Evolutionary conservation across 2,888 invertebrate genomes (phyloP), one percentile per base, ranked within the genome.

Genomic region (Terebella lapidaria): DNA sequence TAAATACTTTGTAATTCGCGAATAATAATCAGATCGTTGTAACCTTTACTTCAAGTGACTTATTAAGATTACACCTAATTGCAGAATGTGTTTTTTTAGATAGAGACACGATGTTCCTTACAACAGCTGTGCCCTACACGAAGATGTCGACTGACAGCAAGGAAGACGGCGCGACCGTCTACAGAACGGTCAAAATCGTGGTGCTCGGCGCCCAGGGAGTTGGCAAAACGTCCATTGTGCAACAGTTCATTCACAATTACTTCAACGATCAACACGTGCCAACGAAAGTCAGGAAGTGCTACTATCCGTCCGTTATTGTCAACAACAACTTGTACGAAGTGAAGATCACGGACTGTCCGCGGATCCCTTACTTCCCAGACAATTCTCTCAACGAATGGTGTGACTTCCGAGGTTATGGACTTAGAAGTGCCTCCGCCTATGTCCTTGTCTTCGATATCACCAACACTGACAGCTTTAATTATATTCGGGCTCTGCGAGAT

Each of bases 351-450:
- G 92, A 92, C 78, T 85, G 92, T 27, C 92, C 92, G 0, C 89
- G 89, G 56, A 89, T 92, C 65, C 88, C 89, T 0, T 90, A 90
- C 77, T 94, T 94, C 80, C 94, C 94, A 18, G 89, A 89, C 69
- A 92, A 92, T 81, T 91, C 93, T 22, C 88, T 91, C 81, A 90
- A 92, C 82, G 94, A 94, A 84, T 94, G 94, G 94, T 88, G 89
- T 2, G 89, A 91, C 75, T 83, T 79, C 60, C 73, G 80, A 1
- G 75, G 78, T 3, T 76, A 76, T 70, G 74, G 78, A 45, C 68
- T 82, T 61, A 70, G 81, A 67, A 56, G 85, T 90, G 64, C 86
- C 5, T 71, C 76, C 2, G 77, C 94, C 20, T 95, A 94, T 82
- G 88, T 95, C 63, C 84, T 95, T 64, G 94, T 95, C 59, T 95